These are phyloP conservation scores for Melolontha melolontha DNA, from an alignment of 2,888 invertebrate species.

Conservation along the genomic window DNA sequence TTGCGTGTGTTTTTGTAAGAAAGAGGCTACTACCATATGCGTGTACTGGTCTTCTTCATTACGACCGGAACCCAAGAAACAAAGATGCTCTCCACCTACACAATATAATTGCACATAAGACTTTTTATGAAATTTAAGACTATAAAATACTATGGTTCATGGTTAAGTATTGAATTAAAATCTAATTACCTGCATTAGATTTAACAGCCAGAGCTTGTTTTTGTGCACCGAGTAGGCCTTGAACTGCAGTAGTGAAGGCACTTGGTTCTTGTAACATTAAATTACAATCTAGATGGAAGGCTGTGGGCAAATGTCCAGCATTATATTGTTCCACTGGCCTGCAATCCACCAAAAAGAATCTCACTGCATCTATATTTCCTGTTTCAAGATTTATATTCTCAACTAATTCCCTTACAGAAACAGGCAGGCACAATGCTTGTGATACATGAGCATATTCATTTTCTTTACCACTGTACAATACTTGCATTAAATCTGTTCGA, in stretches of 20 bases:
- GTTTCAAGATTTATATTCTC: slow-evolving; percentile 81
- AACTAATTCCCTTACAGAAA: slow-evolving; percentile 93
- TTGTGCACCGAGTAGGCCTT: slow-evolving; percentile 91
- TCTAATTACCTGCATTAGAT: slow-evolving; percentile 75
- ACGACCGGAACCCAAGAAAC: slow-evolving; percentile 93
- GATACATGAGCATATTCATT: slow-evolving; percentile 67
- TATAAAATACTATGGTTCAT: no score
- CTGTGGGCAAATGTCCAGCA: slow-evolving; percentile 95
- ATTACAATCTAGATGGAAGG: slow-evolving; percentile 97
- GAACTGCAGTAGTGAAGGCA: slow-evolving; percentile 94
- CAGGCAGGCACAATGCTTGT: slow-evolving; percentile 94
- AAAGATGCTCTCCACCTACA: slow-evolving; percentile 84
- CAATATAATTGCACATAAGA: no score
- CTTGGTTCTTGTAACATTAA: slow-evolving; percentile 97
- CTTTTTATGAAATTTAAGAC: no score
- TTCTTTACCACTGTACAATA: slow-evolving; percentile 65
- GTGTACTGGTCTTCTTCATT: slow-evolving; percentile 96
- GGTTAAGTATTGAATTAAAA: not conserved
- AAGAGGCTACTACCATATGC: slow-evolving; percentile 98
- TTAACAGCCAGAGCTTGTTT: slow-evolving; percentile 87
- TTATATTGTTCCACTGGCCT: slow-evolving; percentile 97
- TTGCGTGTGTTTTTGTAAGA: slow-evolving; percentile 92
- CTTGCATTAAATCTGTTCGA: slow-evolving; percentile 82
- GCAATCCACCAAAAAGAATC: slow-evolving; percentile 97
- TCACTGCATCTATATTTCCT: slow-evolving; percentile 71